Base-by-base conservation (phyloP, 1,140 invertebrate species). In the Bombus picipes region DNA sequence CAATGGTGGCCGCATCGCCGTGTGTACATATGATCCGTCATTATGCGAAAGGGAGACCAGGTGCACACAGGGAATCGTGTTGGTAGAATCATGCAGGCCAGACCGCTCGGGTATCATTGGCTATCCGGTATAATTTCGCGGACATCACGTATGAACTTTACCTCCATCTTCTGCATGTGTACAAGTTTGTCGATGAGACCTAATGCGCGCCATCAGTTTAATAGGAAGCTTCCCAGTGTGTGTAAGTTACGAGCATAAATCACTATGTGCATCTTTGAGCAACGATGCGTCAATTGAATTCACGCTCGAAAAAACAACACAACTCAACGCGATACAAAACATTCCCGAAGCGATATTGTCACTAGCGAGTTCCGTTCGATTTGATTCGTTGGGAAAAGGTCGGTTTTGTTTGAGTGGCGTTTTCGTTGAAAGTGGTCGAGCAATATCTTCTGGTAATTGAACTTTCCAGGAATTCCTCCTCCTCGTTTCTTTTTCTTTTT, bases 121-220 rank as follows among this genome's bases (percentile, higher is more conserved):
- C 57, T 68, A 39, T 43, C 34, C 41, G 43, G 34, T 74, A 85
- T 81, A 85, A 85, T 85, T 85, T 81, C 59, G 41, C 66, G 59
- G 70, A 68, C 71, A 81, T 66, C 77, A 41, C 18, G 25, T 12
- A 22, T 32, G 41, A 37, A 81, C 34, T 81, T 81, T 76, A 71
- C 72, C 47, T 70, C 18, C 53, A 70, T 71, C 85, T 86, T 77
- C n/a, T 18, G 25, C 47, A 62, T 66, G 39, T 73, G 66, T 53
- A 72, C 39, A 83, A 79, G 77, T 65, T 47, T 32, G 32, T n/a
- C 41, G 9, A 22, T 66, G 85, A 82, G 74, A 57, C 12, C 39
- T 70, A 83, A 86, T 86, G 81, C 72, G 83, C 47, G 59, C 32
- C 72, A 86, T 86, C 81, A 83, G 81, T 83, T 83, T 86, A 86